Evolutionary conservation across 2,797 vertebrate genomes (phyloP), one percentile per base, ranked within the genome.

Genomic region (Liparis tanakae): DNA sequence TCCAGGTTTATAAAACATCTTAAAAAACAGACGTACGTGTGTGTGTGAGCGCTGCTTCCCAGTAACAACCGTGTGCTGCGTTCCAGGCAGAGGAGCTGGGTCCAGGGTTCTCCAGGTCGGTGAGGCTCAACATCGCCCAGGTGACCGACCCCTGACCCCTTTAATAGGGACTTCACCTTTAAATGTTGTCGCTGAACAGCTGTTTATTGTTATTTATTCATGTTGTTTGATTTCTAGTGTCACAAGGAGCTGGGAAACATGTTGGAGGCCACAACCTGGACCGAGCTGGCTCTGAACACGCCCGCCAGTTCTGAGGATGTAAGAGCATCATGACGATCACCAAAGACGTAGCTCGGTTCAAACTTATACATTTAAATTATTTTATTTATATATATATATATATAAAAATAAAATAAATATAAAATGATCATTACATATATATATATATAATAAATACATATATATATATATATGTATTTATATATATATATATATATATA

Each of bases 41-140:
- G 9, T 37, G 9, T 37, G 6, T 37, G 9, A 37, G 9, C 9
- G 9, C 6, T 37, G 36, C 36, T 37, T 30, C 25, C 25, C 25
- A 30, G 25, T 30, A 30, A 30, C 25, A 30, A 30, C 25, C 25
- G 25, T 85, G 10, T 68, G 25, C 79, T 39, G 0, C 36, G 0
- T 15, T 87, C 8, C 33, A 99, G 98, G 96, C 93, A 0, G 98
- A 99, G 86, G 95, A 97, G 57, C 90, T 99, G 68, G 95, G 92
- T 78, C 95, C 96, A 17, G 96, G 96, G 9, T 97, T 95, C 89
- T 98, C 97, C 87, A 97, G 95, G 94, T 91, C 93, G 0, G 94
- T 95, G 68, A 94, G 97, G 64, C 92, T 98, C 8, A 96, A 97
- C 91, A 97, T 99, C 67, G 96, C 97, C 39, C 98, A 97, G 96